Evolutionary conservation across 2,797 vertebrate genomes (phyloP), one percentile per base, ranked within the genome.

Genomic region (Enteromius paludinosus): DNA sequence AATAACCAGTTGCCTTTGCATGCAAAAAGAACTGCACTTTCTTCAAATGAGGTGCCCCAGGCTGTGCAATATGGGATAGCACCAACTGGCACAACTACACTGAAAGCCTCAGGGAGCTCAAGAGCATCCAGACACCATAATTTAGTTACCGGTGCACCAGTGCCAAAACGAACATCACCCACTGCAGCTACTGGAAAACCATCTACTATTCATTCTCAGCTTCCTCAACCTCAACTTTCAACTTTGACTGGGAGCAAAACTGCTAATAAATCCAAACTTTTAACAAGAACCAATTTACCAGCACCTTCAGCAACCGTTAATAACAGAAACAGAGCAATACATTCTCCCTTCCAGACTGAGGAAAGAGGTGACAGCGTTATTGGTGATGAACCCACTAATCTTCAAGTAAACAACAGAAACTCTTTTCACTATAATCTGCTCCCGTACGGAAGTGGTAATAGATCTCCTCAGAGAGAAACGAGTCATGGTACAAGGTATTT

Each of bases 401-500:
- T 89, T 72, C 91, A 84, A 10, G 91, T 87, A 23, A 90, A 89
- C 52, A 87, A 88, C 35, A 88, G 88, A 65, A 96, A 96, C 85
- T 92, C 92, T 0, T 86, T 95, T 78, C 92, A 93, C 86, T 93
- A 94, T 28, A 87, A 95, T 14, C 59, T 92, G 4, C 93, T 93
- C 78, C 89, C 92, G 1, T 82, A 89, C 2, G 86, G 91, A 70
- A 87, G 79, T 15, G 89, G 89, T 43, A 89, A 87, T 86, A 88
- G 89, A 84, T 49, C 86, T 23, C 87, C 79, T 28, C 83, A 90
- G 45, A 87, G 90, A 0, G 89, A 87, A 54, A 70, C 90, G 2
- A 94, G 94, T 3, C 90, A 91, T 2, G 93, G 93, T 30, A 94
- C 93, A 87, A 90, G 92, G 45, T 90, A 92, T 87, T 96, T 95